Conservation (phyloP, 2,113 vertebrate species). For the Chionodraco myersi region DNA sequence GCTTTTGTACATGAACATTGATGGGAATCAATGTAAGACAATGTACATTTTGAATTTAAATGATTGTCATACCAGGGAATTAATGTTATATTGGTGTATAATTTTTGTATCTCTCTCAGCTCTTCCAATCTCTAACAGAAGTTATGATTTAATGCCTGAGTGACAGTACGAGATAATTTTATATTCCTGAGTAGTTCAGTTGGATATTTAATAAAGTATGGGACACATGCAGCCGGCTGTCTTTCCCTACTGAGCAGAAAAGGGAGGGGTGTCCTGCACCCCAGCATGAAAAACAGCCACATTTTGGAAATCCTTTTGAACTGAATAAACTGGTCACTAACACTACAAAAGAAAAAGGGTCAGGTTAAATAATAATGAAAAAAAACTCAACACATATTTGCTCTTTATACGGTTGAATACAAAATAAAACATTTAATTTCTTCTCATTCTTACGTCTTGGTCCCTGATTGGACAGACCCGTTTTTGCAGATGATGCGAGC, state of each 20-base stretch:
- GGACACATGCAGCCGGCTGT: neutral
- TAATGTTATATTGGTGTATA: slow-evolving; percentile 1
- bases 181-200: slow-evolving; percentile 21
- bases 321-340: slow-evolving; percentile 15
- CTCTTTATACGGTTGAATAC: neutral
- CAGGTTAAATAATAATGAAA: neutral
- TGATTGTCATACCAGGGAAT: slow-evolving; percentile 4
- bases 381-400: neutral
- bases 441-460: neutral
- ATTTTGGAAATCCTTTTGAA: neutral
- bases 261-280: rapidly evolving
- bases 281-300: neutral
- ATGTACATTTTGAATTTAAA: slow-evolving; percentile 36
- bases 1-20: neutral
- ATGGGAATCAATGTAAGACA: neutral
- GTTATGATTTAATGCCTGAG: slow-evolving; percentile 36
- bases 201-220: slow-evolving; percentile 33
- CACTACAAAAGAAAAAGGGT: neutral
- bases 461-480: too few relatives aligned
- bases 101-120: neutral
- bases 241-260: slow-evolving; percentile 12
- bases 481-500: too few relatives aligned
- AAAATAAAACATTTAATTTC: neutral
- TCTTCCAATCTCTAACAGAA: slow-evolving; percentile 1
- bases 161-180: slow-evolving; percentile 30